These are phyloP conservation scores for Scortum barcoo DNA, from an alignment of 2,113 vertebrate genomes.

Conservation along the genomic window DNA sequence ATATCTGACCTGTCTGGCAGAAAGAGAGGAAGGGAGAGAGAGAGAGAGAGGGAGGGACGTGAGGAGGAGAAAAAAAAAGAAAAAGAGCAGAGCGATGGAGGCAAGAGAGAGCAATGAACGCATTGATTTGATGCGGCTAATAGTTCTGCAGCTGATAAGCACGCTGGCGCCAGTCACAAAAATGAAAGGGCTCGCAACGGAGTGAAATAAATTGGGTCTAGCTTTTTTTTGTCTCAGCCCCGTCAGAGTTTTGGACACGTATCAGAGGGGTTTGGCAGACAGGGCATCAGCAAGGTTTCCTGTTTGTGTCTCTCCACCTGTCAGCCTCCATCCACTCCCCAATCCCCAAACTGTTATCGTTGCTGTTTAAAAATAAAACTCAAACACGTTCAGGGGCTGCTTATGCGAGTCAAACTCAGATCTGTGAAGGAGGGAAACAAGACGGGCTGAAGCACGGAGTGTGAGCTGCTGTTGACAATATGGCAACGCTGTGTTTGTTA, in stretches of 20 bases:
- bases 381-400: slow-evolving; percentile 52
- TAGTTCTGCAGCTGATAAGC: slow-evolving; percentile 82
- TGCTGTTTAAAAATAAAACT: slow-evolving; percentile 38
- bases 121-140: slow-evolving; percentile 83
- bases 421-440: slow-evolving; percentile 33
- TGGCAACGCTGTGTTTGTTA: neutral
- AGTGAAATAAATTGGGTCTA: slow-evolving; percentile 75
- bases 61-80: slow-evolving; percentile 29
- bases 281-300: slow-evolving; percentile 59
- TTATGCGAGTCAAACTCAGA: slow-evolving; percentile 50
- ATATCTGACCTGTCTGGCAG: slow-evolving; percentile 82
- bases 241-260: slow-evolving; percentile 67
- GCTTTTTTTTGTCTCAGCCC: slow-evolving; percentile 65
- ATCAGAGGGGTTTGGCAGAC: slow-evolving; percentile 67
- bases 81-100: slow-evolving; percentile 43
- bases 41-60: neutral
- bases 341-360: slow-evolving; percentile 58
- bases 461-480: slow-evolving; percentile 28
- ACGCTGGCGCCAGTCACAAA: slow-evolving; percentile 71
- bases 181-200: slow-evolving; percentile 73
- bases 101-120: slow-evolving; percentile 76
- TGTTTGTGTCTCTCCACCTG: slow-evolving; percentile 76
- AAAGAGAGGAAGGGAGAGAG: slow-evolving; percentile 47
- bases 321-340: slow-evolving; percentile 65
- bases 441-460: slow-evolving; percentile 20